Conservation (phyloP, 2,113 vertebrate species). For the Stigmatopora argus region DNA sequence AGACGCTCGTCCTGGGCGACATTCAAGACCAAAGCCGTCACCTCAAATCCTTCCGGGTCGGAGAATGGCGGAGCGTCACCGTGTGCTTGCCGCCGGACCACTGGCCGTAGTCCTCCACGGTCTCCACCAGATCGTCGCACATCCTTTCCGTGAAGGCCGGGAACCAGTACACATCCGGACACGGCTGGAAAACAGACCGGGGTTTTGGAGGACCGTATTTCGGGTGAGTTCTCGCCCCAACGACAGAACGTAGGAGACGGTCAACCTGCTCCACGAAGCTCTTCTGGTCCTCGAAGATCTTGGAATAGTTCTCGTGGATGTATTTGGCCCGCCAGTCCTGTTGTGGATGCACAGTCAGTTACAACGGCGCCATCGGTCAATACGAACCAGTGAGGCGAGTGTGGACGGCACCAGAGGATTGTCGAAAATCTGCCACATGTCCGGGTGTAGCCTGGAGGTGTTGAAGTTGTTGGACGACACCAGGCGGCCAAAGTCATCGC, state of each 20-base stretch:
- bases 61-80: slow-evolving; percentile 22
- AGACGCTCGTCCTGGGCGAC: slow-evolving; percentile 76
- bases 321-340: slow-evolving; percentile 67
- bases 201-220: too few relatives aligned
- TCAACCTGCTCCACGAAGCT: slow-evolving; percentile 43
- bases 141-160: slow-evolving; percentile 59
- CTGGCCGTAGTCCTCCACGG: slow-evolving; percentile 71
- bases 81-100: slow-evolving; percentile 78
- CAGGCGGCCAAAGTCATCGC: slow-evolving; percentile 53
- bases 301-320: slow-evolving; percentile 52
- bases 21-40: not conserved
- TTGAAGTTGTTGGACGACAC: slow-evolving; percentile 53
- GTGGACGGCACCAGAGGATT: slow-evolving; percentile 43
- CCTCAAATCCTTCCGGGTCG: not conserved
- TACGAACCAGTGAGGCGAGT: too few relatives aligned
- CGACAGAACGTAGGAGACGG: not conserved
- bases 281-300: slow-evolving; percentile 49
- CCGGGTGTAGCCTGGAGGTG: slow-evolving; percentile 54
- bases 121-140: slow-evolving; percentile 69
- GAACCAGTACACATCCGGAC: slow-evolving; percentile 64
- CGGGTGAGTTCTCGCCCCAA: too few relatives aligned
- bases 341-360: slow-evolving; percentile 10
- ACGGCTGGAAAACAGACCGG: slow-evolving; percentile 36
- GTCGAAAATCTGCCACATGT: slow-evolving; percentile 68
- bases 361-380: not conserved